Conservation (phyloP, 2,888 invertebrate species). For the Diplolepis rosae region DNA sequence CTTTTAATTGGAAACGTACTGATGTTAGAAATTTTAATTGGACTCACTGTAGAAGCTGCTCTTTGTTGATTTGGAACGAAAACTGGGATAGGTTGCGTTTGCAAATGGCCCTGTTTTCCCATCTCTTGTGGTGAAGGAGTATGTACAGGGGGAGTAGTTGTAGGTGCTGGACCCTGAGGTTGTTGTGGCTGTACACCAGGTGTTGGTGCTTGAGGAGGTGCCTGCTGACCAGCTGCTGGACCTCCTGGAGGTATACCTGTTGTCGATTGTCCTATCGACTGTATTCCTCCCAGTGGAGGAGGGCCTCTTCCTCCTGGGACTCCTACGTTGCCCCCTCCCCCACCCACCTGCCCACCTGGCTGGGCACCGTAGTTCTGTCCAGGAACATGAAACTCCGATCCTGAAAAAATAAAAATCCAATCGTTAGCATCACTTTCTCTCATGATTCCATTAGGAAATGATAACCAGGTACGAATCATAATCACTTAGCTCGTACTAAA, state of each 20-base stretch:
- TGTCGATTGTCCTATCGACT: slow-evolving; percentile 65
- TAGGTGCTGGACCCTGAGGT: slow-evolving; percentile 65
- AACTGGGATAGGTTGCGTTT: slow-evolving; percentile 60
- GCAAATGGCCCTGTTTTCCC: slow-evolving; percentile 69
- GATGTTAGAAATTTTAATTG: neutral
- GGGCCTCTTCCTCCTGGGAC: slow-evolving; percentile 69
- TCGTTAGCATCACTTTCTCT: neutral
- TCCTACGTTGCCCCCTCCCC: slow-evolving; percentile 68
- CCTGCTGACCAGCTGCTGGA: slow-evolving; percentile 60
- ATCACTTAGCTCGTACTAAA: neutral
- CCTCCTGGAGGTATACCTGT: slow-evolving; percentile 66
- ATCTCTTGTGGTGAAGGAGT: slow-evolving; percentile 68
- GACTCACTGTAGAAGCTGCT: slow-evolving; percentile 39
- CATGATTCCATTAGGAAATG: neutral
- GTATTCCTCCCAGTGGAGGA: slow-evolving; percentile 65
- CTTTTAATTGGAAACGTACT: too few relatives aligned
- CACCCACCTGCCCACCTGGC: slow-evolving; percentile 71
- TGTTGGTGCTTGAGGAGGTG: slow-evolving; percentile 58
- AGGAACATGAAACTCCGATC: slow-evolving; percentile 71
- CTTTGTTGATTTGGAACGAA: slow-evolving; percentile 63
- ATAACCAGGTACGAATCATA: neutral
- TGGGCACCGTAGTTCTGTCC: slow-evolving; percentile 71
- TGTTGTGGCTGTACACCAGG: slow-evolving; percentile 66
- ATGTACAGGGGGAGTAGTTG: slow-evolving; percentile 66
- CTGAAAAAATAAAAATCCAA: slow-evolving; percentile 49